Conservation (phyloP, 2,113 vertebrate species). For the Zosterops pallidus region DNA sequence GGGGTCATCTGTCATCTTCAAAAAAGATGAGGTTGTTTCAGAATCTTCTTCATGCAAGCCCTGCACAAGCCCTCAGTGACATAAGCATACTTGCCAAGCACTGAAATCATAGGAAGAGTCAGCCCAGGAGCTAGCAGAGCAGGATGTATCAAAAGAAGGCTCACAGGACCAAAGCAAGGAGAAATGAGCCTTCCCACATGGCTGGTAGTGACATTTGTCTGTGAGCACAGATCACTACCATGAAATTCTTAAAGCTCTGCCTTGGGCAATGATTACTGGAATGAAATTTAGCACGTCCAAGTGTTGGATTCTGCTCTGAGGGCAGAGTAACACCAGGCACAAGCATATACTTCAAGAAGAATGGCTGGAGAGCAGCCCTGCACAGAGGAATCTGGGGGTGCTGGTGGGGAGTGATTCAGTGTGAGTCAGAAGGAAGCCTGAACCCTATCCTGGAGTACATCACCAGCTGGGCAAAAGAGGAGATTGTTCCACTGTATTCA, state of each 20-base stretch:
- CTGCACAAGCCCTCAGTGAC: neutral
- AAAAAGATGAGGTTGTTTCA: neutral
- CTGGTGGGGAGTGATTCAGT: neutral
- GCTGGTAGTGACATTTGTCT: neutral
- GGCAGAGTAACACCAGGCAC: rapidly evolving
- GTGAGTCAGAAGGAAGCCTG: neutral
- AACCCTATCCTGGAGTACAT: neutral
- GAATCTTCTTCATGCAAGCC: neutral
- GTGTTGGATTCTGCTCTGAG: neutral
- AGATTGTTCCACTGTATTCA: neutral
- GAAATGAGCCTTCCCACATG: neutral
- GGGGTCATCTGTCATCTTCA: neutral
- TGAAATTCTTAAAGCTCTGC: neutral
- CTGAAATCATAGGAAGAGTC: neutral
- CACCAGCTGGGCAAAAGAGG: neutral
- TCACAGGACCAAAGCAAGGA: neutral
- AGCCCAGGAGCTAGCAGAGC: neutral
- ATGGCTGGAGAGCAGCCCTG: neutral
- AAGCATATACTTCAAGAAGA: neutral
- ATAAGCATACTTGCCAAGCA: neutral
- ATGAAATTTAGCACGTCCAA: neutral
- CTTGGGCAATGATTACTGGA: neutral
- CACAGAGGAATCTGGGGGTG: neutral
- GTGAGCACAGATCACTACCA: neutral
- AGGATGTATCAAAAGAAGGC: neutral